Conservation (phyloP, 2,888 invertebrate species). For the Troides helena region DNA sequence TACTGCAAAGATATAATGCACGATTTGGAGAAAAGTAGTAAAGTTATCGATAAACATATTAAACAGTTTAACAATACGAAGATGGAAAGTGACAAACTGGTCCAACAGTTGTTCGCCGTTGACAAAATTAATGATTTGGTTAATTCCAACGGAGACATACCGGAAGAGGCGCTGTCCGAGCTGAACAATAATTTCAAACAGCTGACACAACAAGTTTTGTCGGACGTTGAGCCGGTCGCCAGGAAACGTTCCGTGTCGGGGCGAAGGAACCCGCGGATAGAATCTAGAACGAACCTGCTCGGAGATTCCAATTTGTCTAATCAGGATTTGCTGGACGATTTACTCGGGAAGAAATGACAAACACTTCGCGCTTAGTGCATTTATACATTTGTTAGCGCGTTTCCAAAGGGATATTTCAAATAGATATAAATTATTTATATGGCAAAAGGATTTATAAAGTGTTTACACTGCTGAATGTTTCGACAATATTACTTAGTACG, state of each 20-base stretch:
- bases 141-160: slow-evolving; percentile 55
- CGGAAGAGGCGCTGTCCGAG: slow-evolving; percentile 56
- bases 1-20: slow-evolving; percentile 72
- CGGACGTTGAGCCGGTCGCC: slow-evolving; percentile 42
- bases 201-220: slow-evolving; percentile 60
- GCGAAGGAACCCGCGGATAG: slow-evolving; percentile 47
- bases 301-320: slow-evolving; percentile 66
- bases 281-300: slow-evolving; percentile 50
- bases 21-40: slow-evolving; percentile 68
- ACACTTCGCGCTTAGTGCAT: slow-evolving; percentile 27
- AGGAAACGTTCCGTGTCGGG: slow-evolving; percentile 63
- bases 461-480: background rate
- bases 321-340: slow-evolving; percentile 67
- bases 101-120: slow-evolving; percentile 72
- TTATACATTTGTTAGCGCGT: no score
- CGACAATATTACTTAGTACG: background rate
- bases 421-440: no score
- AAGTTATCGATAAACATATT: slow-evolving; percentile 75
- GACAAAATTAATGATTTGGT: slow-evolving; percentile 76
- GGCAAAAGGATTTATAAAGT: background rate
- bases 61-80: slow-evolving; percentile 67
- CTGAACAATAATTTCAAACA: slow-evolving; percentile 71
- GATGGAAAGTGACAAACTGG: slow-evolving; percentile 71
- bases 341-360: slow-evolving; percentile 72
- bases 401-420: no score